A percentile compares a stretch with the other conserved stretches of the same genome.
These are phyloP conservation scores for Ramphastos sulfuratus DNA, from an alignment of 2,113 vertebrate genomes.

Conservation along the genomic window DNA sequence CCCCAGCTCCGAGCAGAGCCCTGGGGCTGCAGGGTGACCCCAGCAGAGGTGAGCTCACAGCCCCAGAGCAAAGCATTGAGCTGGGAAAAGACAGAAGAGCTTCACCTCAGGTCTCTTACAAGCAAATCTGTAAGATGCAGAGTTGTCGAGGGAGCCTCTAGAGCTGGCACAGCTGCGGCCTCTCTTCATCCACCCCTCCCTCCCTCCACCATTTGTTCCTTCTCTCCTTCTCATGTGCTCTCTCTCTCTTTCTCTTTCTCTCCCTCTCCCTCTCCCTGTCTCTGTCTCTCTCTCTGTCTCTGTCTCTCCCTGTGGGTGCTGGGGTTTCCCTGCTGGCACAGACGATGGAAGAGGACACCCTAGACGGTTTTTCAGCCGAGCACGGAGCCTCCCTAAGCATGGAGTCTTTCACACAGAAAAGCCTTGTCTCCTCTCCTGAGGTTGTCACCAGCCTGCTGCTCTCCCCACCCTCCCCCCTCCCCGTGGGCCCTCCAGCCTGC, in stretches of 20 bases:
- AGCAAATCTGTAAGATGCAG: neutral
- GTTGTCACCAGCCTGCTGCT: conserved; percentile 76
- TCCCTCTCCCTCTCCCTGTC: neutral
- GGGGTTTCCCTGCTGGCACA: conserved; percentile 78
- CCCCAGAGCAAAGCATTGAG: neutral
- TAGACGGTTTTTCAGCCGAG: conserved; percentile 81
- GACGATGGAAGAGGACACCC: conserved; percentile 77
- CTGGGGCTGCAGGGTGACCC: accelerated
- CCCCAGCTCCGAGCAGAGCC: accelerated
- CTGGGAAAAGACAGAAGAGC: neutral
- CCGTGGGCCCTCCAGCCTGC: neutral
- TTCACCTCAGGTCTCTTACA: neutral
- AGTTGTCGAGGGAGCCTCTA: neutral
- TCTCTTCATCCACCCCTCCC: neutral
- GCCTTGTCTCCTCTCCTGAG: conserved; percentile 93
- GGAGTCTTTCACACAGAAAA: conserved; percentile 96
- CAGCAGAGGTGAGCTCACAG: neutral
- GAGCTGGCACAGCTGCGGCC: neutral
- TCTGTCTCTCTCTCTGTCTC: neutral
- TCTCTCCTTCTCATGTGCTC: conserved; percentile 62
- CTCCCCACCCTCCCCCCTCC: neutral
- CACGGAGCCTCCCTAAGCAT: conserved; percentile 83
- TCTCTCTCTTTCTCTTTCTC: neutral
- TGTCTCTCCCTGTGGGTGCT: conserved; percentile 45
- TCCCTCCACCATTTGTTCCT: neutral